Evolutionary conservation across 2,113 vertebrate genomes (phyloP).

Genomic region (Holacanthus passer): DNA sequence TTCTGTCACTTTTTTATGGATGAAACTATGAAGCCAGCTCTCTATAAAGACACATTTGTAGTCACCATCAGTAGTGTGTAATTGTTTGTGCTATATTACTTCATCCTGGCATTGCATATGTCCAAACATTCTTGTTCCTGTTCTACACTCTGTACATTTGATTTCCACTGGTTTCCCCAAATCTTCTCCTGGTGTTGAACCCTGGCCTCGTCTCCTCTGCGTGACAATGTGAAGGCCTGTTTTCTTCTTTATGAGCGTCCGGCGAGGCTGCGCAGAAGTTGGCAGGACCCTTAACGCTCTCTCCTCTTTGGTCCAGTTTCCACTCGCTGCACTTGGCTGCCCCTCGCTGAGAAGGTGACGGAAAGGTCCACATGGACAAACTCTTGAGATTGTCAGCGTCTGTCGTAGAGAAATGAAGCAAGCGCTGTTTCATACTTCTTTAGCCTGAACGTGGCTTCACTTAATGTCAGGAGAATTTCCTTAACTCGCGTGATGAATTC

Average conservation of each 20-base stretch:
- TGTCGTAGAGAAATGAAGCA: conserved; percentile 57
- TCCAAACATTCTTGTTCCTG: conserved; percentile 8
- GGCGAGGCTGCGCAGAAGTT: conserved; percentile 20
- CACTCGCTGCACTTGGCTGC: conserved; percentile 49
- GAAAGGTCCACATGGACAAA: conserved; percentile 51
- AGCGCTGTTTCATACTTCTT: conserved; percentile 45
- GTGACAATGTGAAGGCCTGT: conserved; percentile 43
- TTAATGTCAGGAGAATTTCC: conserved; percentile 74
- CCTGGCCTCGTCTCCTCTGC: conserved; percentile 4
- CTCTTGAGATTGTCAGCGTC: conserved; percentile 60
- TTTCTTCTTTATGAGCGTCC: conserved; percentile 47
- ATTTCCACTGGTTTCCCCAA: conserved; percentile 21
- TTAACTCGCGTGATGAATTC: conserved; percentile 55
- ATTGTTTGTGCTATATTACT: background rate
- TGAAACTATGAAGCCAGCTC: background rate
- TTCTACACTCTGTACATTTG: conserved; percentile 13
- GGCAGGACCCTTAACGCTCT: conserved; percentile 15
- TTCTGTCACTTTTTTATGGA: background rate
- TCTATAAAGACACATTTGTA: too few species aligned
- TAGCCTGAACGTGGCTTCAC: conserved; percentile 62
- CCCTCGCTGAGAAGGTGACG: conserved; percentile 39
- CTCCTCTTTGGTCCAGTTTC: conserved; percentile 42
- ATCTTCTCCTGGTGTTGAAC: conserved; percentile 2
- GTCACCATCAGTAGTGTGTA: background rate
- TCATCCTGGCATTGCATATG: background rate